A percentile compares a stretch with the other conserved stretches of the same genome.
phyloP scores from a whole-genome alignment of 37 sponge, comb jelly and placozoan genomes.

The Cliona cf. orientalis region DNA sequence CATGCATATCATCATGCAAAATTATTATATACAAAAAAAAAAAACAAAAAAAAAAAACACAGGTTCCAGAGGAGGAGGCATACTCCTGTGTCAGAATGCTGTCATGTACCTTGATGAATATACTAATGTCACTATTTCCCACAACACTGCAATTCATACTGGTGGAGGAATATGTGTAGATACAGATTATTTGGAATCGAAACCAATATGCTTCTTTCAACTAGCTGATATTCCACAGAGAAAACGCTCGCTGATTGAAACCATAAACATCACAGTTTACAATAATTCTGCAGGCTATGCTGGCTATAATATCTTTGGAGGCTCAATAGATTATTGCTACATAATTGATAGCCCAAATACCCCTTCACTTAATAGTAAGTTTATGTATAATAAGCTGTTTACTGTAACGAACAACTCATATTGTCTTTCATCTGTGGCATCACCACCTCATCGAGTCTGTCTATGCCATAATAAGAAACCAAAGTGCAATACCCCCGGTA shows the following conservation, averaged over 20 bases:
- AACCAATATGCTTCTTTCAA: constrained; percentile 39
- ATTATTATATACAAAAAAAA: too few relatives aligned
- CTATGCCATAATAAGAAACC: too few relatives aligned
- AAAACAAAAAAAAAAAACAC: too few relatives aligned
- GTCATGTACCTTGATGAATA: constrained; percentile 6
- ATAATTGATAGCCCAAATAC: too few relatives aligned
- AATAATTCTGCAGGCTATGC: constrained; percentile 27
- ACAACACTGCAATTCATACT: not conserved
- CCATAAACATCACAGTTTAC: not conserved
- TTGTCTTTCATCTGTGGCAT: too few relatives aligned
- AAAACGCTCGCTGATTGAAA: not conserved
- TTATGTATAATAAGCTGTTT: too few relatives aligned
- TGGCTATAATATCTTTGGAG: constrained; percentile 33
- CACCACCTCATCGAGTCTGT: too few relatives aligned
- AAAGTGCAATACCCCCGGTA: too few relatives aligned
- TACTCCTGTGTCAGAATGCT: constrained; percentile 6
- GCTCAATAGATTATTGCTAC: constrained; percentile 37
- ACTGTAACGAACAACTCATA: too few relatives aligned
- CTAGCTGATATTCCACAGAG: not conserved
- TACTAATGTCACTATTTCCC: not conserved
- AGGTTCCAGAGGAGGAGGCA: constrained; percentile 27
- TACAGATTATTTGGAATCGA: not conserved
- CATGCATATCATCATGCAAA: too few relatives aligned
- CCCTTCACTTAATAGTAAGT: too few relatives aligned
- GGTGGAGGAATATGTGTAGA: constrained; percentile 38